Evolutionary conservation across 2,797 vertebrate genomes (phyloP).

Genomic region (Peromyscus melanophrys): DNA sequence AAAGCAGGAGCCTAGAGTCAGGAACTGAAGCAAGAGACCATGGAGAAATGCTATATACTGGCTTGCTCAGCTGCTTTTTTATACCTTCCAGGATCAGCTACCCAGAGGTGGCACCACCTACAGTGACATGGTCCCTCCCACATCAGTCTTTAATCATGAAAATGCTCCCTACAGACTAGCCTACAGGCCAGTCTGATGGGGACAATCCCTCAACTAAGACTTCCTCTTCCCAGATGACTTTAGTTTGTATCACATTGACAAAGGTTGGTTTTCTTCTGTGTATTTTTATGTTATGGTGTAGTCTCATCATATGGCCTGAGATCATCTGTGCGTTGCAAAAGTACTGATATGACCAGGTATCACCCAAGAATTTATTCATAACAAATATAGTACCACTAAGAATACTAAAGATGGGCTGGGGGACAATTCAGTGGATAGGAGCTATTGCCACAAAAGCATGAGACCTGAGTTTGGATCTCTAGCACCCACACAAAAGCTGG

Average conservation of each 20-base stretch:
- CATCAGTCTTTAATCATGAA: neutral
- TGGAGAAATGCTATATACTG: neutral
- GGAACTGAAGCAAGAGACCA: neutral
- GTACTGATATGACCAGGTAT: neutral
- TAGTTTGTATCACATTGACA: neutral
- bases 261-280: neutral
- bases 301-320: neutral
- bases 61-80: neutral
- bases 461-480: neutral
- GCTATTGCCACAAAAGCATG: no score
- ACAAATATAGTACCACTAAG: neutral
- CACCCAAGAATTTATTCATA: neutral
- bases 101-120: neutral
- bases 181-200: neutral
- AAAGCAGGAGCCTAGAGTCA: neutral
- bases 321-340: neutral
- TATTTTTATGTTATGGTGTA: neutral
- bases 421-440: neutral
- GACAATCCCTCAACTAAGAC: neutral
- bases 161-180: neutral
- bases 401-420: neutral
- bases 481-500: neutral
- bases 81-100: neutral
- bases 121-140: neutral
- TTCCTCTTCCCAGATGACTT: neutral